Evolutionary conservation across 2,888 invertebrate genomes (phyloP).

Genomic region (Cotesia congregata): DNA sequence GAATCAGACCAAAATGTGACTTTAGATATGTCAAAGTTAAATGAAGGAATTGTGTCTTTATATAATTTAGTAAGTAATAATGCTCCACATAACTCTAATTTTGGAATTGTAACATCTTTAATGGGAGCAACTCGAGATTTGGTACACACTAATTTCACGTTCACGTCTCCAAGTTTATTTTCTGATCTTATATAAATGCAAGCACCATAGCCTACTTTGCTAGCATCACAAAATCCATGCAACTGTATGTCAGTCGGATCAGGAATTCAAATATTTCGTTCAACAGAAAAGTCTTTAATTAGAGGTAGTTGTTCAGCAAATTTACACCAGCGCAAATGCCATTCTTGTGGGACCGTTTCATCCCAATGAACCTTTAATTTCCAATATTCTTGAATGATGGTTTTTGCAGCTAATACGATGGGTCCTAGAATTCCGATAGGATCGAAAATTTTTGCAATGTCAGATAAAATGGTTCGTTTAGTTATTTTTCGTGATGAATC

Average conservation of each 20-base stretch:
- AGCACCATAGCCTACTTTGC: constrained; percentile 46
- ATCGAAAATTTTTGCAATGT: constrained; percentile 40
- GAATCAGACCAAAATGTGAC: constrained; percentile 40
- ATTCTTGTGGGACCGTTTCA: constrained; percentile 37
- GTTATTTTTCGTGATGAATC: constrained; percentile 12
- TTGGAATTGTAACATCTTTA: constrained; percentile 49
- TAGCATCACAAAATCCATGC: constrained; percentile 51
- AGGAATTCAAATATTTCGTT: neutral
- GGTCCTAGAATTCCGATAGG: constrained; percentile 45
- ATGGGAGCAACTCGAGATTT: constrained; percentile 56
- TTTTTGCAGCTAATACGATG: constrained; percentile 41
- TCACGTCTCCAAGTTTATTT: constrained; percentile 8
- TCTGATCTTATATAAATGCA: constrained; percentile 46
- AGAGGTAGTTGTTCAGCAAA: constrained; percentile 32
- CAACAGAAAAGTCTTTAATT: neutral
- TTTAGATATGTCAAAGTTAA: constrained; percentile 27
- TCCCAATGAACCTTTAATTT: constrained; percentile 40
- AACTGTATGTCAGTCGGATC: constrained; percentile 31
- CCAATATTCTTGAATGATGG: constrained; percentile 43
- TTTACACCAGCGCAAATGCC: constrained; percentile 22
- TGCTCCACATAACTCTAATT: constrained; percentile 51
- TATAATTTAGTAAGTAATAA: too few relatives aligned
- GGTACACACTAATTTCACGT: constrained; percentile 48
- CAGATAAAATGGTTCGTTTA: constrained; percentile 39
- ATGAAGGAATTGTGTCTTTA: neutral